phyloP scores from a whole-genome alignment of 2,797 vertebrate genomes.

The Brotula barbata region DNA sequence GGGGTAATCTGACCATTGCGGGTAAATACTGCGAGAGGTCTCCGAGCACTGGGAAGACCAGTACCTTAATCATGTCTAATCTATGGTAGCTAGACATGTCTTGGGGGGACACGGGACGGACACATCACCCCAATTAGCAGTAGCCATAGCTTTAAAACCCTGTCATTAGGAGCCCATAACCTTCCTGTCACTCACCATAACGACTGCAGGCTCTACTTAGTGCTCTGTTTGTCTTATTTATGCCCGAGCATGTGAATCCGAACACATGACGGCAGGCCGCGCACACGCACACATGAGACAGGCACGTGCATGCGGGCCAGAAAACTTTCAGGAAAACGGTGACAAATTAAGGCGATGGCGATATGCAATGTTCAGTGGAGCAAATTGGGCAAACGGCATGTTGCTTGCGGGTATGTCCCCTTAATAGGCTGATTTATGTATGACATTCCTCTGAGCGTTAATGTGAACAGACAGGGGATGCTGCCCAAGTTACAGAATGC shows the following conservation, averaged over 20 bases:
- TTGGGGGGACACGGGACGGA: slow-evolving; percentile 67
- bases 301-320: not conserved
- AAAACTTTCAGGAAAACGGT: slow-evolving; percentile 17
- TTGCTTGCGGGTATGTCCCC: slow-evolving; percentile 33
- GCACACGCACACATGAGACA: not conserved
- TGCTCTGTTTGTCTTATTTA: slow-evolving; percentile 47
- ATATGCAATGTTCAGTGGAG: slow-evolving; percentile 26
- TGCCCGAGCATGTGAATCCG: slow-evolving; percentile 20
- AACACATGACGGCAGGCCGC: not conserved
- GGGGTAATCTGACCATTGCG: slow-evolving; percentile 60
- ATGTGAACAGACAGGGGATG: slow-evolving; percentile 36
- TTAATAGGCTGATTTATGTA: slow-evolving; percentile 60
- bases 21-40: slow-evolving; percentile 65
- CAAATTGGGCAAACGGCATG: slow-evolving; percentile 43
- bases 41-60: slow-evolving; percentile 59
- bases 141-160: slow-evolving; percentile 69
- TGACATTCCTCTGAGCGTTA: slow-evolving; percentile 46
- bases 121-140: slow-evolving; percentile 77
- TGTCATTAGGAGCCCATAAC: slow-evolving; percentile 71
- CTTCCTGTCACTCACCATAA: slow-evolving; percentile 67
- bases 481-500: slow-evolving; percentile 21
- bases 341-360: slow-evolving; percentile 30
- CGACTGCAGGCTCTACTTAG: slow-evolving; percentile 43
- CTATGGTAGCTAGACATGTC: slow-evolving; percentile 68
- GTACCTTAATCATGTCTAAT: slow-evolving; percentile 73